Conservation (phyloP, 2,797 vertebrate species). For the Podarcis lilfordi region DNA sequence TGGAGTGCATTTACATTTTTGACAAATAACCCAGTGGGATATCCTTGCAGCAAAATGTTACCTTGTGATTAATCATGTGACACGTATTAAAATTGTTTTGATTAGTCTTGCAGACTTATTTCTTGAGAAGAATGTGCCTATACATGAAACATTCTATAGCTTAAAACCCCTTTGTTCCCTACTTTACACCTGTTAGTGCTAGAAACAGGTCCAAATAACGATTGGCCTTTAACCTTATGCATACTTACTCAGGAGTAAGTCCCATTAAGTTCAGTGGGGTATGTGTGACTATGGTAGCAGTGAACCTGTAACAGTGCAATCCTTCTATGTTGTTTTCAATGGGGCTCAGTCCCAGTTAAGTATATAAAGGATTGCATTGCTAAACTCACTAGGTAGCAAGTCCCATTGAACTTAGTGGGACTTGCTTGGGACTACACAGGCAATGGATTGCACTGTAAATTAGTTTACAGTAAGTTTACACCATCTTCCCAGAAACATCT, state of each 20-base stretch:
- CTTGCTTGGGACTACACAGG: not conserved
- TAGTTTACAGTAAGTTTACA: not conserved
- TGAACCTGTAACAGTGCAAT: too few species aligned
- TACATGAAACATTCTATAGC: not conserved
- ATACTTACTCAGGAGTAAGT: not conserved
- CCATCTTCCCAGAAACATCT: not conserved
- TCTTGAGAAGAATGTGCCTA: conserved; percentile 45
- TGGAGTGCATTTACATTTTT: conserved; percentile 31
- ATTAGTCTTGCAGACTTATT: conserved; percentile 60
- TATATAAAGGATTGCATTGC: not conserved
- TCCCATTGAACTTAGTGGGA: too few species aligned
- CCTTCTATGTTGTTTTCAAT: too few species aligned
- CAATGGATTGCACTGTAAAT: not conserved
- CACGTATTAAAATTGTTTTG: conserved; percentile 41
- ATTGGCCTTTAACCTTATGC: not conserved
- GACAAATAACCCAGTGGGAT: conserved; percentile 32
- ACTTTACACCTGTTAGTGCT: not conserved
- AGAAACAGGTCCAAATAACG: not conserved
- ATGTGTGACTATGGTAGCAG: too few species aligned
- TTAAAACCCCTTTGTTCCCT: not conserved
- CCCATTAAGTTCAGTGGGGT: not conserved
- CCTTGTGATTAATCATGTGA: conserved; percentile 47
- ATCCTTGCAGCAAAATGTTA: conserved; percentile 58
- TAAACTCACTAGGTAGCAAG: not conserved
- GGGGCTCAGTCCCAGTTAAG: not conserved